A percentile compares a stretch with the other conserved stretches of the same genome.
Conservation (phyloP, 2,888 invertebrate genomes). For the Polylopha cassiicola region DNA sequence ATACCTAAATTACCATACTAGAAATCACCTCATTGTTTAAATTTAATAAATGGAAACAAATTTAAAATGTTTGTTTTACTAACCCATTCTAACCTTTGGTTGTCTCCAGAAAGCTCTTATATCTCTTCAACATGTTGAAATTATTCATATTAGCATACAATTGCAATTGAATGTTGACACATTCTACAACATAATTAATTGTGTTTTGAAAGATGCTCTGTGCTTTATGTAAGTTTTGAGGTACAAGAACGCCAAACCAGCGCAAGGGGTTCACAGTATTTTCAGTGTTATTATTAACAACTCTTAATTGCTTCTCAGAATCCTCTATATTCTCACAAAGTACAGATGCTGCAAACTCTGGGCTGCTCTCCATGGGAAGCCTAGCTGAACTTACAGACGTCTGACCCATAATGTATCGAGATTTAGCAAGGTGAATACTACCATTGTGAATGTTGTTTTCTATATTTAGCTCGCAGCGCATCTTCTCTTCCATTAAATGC, state of each 20-base stretch:
- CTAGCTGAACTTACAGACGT: conserved; percentile 82
- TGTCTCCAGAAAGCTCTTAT: conserved; percentile 34
- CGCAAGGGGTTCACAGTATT: conserved; percentile 81
- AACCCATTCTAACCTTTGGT: neutral
- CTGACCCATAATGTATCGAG: conserved; percentile 87
- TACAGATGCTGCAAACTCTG: conserved; percentile 59
- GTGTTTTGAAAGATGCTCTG: conserved; percentile 85
- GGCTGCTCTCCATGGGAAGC: conserved; percentile 81
- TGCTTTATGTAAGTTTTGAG: conserved; percentile 85
- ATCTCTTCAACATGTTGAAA: conserved; percentile 45
- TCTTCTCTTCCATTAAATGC: conserved; percentile 84
- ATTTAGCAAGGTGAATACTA: conserved; percentile 84
- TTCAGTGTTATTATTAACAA: conserved; percentile 45
- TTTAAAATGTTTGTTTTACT: conserved; percentile 9
- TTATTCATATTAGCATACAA: conserved; percentile 58
- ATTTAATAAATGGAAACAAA: conserved; percentile 24
- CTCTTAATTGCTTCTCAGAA: conserved; percentile 59
- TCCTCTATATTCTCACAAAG: conserved; percentile 56
- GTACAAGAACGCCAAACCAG: conserved; percentile 93
- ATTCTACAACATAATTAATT: conserved; percentile 80
- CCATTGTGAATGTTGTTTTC: conserved; percentile 83
- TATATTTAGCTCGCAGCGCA: conserved; percentile 81
- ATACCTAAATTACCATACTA: conserved; percentile 20
- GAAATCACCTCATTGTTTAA: conserved; percentile 26
- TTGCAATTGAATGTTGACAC: conserved; percentile 82